phyloP scores from a whole-genome alignment of 2,888 invertebrate genomes.

The Acrobasis repandana region DNA sequence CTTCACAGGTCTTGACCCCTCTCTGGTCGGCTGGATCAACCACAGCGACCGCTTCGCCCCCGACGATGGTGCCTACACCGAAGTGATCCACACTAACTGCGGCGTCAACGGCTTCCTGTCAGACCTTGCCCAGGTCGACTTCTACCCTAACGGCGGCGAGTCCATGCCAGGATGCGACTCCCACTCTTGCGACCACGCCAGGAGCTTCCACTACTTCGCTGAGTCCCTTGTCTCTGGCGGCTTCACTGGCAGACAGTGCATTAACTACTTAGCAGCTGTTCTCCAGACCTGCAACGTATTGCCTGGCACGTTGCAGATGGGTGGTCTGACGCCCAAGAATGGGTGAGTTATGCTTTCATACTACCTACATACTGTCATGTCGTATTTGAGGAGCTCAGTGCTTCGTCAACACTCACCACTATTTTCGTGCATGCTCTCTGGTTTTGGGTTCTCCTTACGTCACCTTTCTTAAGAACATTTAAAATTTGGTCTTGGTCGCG shows the following conservation, averaged over 20 bases:
- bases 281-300: conserved; percentile 4
- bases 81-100: conserved; percentile 66
- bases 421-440: no score
- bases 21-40: conserved; percentile 67
- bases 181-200: conserved; percentile 57
- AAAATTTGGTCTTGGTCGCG: no score
- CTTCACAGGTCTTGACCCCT: conserved; percentile 68
- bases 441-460: no score
- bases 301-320: conserved; percentile 10
- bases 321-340: conserved; percentile 4
- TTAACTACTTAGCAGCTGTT: not conserved
- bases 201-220: conserved; percentile 58
- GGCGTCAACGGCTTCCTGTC: conserved; percentile 61
- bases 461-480: no score
- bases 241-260: conserved; percentile 5
- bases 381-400: no score
- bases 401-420: no score
- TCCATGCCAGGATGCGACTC: conserved; percentile 58
- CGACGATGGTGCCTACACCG: conserved; percentile 60
- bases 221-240: conserved; percentile 51
- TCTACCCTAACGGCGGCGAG: conserved; percentile 69
- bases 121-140: conserved; percentile 68
- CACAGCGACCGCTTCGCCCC: conserved; percentile 54
- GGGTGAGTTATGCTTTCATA: not conserved
- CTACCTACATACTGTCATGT: no score